Evolutionary conservation across 1,140 invertebrate genomes (phyloP), one percentile per base, ranked within the genome.

Genomic region (Ceratosolen solmsi): DNA sequence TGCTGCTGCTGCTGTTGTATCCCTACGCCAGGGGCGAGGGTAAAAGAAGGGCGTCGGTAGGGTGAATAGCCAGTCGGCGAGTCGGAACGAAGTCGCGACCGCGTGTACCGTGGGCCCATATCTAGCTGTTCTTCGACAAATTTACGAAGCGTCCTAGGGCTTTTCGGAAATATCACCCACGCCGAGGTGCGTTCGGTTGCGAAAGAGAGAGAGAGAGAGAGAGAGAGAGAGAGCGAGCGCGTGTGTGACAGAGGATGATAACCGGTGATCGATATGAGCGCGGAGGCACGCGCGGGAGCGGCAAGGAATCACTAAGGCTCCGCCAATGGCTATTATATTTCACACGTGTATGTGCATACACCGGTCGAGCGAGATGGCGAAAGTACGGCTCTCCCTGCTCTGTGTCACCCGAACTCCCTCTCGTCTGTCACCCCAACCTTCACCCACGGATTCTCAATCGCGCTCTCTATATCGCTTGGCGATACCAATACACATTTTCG

Each of bases 321-420:
- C 85, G 84, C 86, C 88, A 86, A 86, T 88, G 87, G 87, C 86
- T 89, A 89, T 89, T 89, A 89, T 88, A 87, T 87, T 85, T 85
- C 85, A 86, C 85, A 83, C 87, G 71, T 46, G 76, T 74, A 33
- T 33, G 46, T 27, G n/a, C 68, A 33, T 17, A 15, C 25, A 15
- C 49, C 0, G 65, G 0, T 0, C 38, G 51, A 33, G 49, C n/a
- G 51, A 33, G 49, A 49, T 20, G 20, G 77, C 1, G 63, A 54
- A 49, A 65, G 58, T 46, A 58, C 58, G 65, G 20, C 38, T n/a
- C 38, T 65, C 0, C 27, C 17, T 20, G 63, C 17, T 20, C 22
- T 70, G 9, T 8, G 2, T n/a, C 30, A 1, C 54, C 11, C 65
- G 33, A 13, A 8, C 36, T 8, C 30, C 13, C 58, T n/a, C 73